Evolutionary conservation across 2,797 vertebrate genomes (phyloP).

Genomic region (Schizopygopsis pylzovi): DNA sequence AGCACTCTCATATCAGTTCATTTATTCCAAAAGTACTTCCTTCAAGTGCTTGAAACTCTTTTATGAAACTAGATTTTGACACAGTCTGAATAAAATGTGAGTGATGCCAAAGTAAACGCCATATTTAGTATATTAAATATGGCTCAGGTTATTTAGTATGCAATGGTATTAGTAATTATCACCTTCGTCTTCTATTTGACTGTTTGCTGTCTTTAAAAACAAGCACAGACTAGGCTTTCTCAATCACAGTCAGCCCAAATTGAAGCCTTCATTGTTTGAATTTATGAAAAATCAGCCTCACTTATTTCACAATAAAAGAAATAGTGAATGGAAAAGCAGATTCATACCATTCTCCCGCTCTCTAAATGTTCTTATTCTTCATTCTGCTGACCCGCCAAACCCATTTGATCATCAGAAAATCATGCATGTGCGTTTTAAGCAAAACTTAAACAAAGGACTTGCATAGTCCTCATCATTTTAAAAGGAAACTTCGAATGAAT

Average conservation of each 20-base stretch:
- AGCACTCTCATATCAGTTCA: conserved; percentile 13
- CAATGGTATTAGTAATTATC: neutral
- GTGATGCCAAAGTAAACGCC: neutral
- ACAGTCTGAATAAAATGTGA: neutral
- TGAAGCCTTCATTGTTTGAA: neutral
- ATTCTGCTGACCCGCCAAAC: conserved; percentile 45
- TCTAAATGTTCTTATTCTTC: neutral
- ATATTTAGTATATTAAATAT: neutral
- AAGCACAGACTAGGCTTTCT: neutral
- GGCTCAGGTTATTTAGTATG: neutral
- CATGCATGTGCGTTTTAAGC: conserved; percentile 42
- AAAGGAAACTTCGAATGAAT: conserved; percentile 25
- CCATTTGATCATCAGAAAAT: conserved; percentile 33
- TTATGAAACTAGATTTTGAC: neutral
- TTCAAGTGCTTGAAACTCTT: neutral
- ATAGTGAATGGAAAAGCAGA: neutral
- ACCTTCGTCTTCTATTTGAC: neutral
- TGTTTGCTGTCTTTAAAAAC: neutral
- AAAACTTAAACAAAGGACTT: conserved; percentile 49
- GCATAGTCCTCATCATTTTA: conserved; percentile 38
- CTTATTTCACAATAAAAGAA: conserved; percentile 10
- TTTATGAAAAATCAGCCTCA: neutral
- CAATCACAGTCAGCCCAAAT: neutral
- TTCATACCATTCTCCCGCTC: neutral
- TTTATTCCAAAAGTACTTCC: conserved; percentile 14